phyloP scores from a whole-genome alignment of 2,113 vertebrate species.

The Tychaedon coryphoeus region DNA sequence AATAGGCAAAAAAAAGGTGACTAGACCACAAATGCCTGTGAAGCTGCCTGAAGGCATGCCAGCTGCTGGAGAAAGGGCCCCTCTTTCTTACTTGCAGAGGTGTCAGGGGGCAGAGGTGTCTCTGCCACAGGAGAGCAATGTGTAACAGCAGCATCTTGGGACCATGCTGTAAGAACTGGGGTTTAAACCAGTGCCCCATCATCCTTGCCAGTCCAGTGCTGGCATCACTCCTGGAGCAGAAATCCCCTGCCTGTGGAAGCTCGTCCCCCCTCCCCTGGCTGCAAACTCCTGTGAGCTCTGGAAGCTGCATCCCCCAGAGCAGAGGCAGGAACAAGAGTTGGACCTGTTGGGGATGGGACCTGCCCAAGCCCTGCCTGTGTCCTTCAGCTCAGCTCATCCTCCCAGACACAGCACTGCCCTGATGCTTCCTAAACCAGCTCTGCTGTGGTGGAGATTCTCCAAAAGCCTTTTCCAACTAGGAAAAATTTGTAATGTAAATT shows the following conservation, averaged over 20 bases:
- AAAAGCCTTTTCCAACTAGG: neutral
- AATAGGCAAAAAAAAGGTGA: neutral
- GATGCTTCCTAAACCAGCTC: neutral
- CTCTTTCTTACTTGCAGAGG: neutral
- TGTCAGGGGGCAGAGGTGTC: no score
- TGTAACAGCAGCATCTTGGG: neutral
- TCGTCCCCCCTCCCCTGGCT: fast-evolving
- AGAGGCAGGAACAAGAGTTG: neutral
- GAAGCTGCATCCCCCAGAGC: neutral
- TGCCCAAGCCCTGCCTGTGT: neutral
- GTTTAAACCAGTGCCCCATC: neutral
- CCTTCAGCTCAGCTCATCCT: neutral
- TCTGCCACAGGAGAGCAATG: neutral
- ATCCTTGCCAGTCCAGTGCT: neutral
- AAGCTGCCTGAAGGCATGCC: neutral
- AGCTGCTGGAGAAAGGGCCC: neutral
- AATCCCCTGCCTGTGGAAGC: neutral
- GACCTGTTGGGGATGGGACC: neutral
- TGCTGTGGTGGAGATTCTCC: neutral
- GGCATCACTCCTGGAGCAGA: neutral
- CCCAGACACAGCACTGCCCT: neutral
- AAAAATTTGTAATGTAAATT: neutral
- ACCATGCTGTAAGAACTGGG: neutral
- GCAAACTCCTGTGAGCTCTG: fast-evolving
- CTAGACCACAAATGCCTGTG: neutral